phyloP scores from a whole-genome alignment of 2,797 vertebrate species.

The Jordanella pulchra region DNA sequence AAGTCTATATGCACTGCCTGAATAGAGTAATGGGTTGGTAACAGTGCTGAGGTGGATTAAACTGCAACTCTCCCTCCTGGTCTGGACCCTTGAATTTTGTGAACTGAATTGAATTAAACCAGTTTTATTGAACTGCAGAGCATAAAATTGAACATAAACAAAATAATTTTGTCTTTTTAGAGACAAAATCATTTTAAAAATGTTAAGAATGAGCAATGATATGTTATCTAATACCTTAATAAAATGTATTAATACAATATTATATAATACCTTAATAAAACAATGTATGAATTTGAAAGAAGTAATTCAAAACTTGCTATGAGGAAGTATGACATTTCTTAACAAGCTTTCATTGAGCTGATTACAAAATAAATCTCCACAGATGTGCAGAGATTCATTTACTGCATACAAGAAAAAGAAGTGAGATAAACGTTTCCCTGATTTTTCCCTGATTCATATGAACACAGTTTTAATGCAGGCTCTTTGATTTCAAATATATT shows the following conservation, averaged over 20 bases:
- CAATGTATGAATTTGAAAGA: neutral
- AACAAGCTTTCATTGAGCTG: no score
- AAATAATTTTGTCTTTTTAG: neutral
- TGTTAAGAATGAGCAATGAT: no score
- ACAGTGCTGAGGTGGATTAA: neutral
- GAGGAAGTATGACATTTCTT: no score
- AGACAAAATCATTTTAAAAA: no score
- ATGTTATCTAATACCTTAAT: no score
- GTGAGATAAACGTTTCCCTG: constrained; percentile 36
- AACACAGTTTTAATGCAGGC: constrained; percentile 48
- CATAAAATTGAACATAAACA: neutral
- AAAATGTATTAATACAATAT: no score
- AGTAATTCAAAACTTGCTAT: neutral
- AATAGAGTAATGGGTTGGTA: neutral
- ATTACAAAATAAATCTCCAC: neutral
- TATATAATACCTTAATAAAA: neutral
- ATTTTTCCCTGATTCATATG: constrained; percentile 48
- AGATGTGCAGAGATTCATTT: constrained; percentile 11
- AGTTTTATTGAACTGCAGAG: neutral
- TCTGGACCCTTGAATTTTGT: neutral
- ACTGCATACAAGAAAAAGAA: constrained; percentile 24
- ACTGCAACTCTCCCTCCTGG: neutral
- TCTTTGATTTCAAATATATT: constrained; percentile 53
- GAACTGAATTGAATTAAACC: neutral
- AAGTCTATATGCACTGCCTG: neutral